Evolutionary conservation across 2,888 invertebrate genomes (phyloP), one percentile per base, ranked within the genome.

Genomic region (Periphyllus acericola): DNA sequence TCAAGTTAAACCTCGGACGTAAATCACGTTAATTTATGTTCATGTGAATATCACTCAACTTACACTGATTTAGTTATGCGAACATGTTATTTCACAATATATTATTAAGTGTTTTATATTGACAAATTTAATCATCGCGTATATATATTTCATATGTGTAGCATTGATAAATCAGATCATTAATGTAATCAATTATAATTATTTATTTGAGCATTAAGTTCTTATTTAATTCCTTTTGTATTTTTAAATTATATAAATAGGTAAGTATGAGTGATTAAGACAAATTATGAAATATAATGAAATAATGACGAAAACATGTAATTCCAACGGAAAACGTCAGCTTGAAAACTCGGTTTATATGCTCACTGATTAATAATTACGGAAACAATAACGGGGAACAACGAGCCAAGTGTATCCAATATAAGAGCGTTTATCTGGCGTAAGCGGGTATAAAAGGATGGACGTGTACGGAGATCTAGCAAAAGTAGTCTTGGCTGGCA

Each of bases 41-140:
- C 60, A 83, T 75, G 74, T 72, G 74, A 74, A 55, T 60, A 75
- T 60, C 83, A 83, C 74, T 83, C 36, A 40, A 55, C 29, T 83
- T 36, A 36, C 74, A 83, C 74, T 83, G 36, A 74, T 74, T 60
- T 34, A 72, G 72, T 72, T 40, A 55, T 66, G 21, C 8, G n/a
- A n/a, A 36, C 11, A 83, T n/a, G n/a, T 55, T 11, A 76, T 83
- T 34, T 55, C 34, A 74, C 72, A 52, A 68, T 68, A 68, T 29
- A 17, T 34, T 74, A 83, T 74, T 74, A n/a, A 74, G 72, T 74
- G 72, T 36, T 83, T 74, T 36, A 36, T 9, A n/a, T 4, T 19
- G 74, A 36, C 34, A 55, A 55, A 83, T 83, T 34, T 55, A 74
- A 83, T 83, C 52, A 29, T 19, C 34, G 29, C 9, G 25, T 60